phyloP scores from a whole-genome alignment of 2,888 invertebrate species.

The Epinotia brunnichana region DNA sequence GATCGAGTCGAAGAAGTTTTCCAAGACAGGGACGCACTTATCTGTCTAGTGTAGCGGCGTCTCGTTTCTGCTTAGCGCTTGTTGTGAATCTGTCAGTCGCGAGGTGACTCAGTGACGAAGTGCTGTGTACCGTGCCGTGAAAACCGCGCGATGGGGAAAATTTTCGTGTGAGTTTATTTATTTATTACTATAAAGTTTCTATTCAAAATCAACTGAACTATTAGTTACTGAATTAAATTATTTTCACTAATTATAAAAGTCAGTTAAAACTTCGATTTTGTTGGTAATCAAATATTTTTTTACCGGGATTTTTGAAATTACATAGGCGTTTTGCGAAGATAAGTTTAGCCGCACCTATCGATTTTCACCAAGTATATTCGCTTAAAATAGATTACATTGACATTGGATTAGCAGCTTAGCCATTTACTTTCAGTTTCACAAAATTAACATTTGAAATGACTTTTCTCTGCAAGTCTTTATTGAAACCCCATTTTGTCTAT shows the following conservation, averaged over 20 bases:
- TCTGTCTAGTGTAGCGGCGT: conserved; percentile 18
- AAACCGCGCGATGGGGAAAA: conserved; percentile 41
- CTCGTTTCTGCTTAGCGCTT: conserved; percentile 25
- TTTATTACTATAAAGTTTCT: neutral
- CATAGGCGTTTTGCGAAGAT: neutral
- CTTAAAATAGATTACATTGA: conserved; percentile 11
- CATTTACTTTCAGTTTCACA: neutral
- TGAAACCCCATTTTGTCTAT: no score
- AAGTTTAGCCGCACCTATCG: conserved; percentile 3
- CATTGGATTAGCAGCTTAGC: conserved; percentile 14
- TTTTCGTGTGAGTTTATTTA: conserved; percentile 41
- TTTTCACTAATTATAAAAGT: no score
- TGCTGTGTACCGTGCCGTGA: conserved; percentile 31
- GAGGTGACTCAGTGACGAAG: conserved; percentile 30
- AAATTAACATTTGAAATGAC: no score
- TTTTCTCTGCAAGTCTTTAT: no score
- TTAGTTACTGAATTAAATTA: neutral
- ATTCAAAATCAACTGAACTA: neutral
- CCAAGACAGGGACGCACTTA: conserved; percentile 23
- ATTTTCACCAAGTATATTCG: conserved; percentile 6
- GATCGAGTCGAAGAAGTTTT: conserved; percentile 18
- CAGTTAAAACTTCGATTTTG: no score
- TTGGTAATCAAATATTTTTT: neutral
- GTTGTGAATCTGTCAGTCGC: conserved; percentile 38
- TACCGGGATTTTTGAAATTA: neutral